A percentile compares a stretch with the other conserved stretches of the same genome.
These are phyloP conservation scores for Brachystomella parvula DNA, from an alignment of 1,140 invertebrate genomes.

Conservation along the genomic window DNA sequence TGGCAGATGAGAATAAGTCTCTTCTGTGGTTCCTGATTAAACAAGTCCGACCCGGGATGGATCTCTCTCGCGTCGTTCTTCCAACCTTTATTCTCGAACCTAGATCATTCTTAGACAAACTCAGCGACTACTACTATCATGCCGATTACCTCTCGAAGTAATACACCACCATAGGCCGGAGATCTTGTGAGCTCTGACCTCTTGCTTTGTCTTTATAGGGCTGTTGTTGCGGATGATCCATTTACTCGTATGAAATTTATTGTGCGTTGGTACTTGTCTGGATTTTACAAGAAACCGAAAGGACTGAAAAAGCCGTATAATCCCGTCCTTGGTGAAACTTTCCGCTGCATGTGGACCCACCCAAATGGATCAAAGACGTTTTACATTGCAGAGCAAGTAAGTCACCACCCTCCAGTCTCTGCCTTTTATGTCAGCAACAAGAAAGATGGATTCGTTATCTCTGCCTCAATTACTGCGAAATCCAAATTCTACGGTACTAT, in stretches of 20 bases:
- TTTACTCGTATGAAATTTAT: slow-evolving; percentile 82
- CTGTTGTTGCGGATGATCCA: slow-evolving; percentile 75
- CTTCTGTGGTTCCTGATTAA: slow-evolving; percentile 88
- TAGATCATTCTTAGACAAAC: slow-evolving; percentile 84
- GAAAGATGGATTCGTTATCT: slow-evolving; percentile 85
- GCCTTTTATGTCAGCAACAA: slow-evolving; percentile 91
- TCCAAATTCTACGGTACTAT: slow-evolving; percentile 88
- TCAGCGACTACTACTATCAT: slow-evolving; percentile 89
- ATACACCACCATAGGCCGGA: slow-evolving; percentile 41
- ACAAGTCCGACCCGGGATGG: slow-evolving; percentile 91
- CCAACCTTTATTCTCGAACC: slow-evolving; percentile 86
- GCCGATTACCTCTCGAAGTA: slow-evolving; percentile 80
- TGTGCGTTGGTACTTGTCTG: slow-evolving; percentile 77
- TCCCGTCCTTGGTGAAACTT: slow-evolving; percentile 84
- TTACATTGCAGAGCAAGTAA: slow-evolving; percentile 88
- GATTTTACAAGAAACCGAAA: slow-evolving; percentile 82
- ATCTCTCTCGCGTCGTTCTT: slow-evolving; percentile 87
- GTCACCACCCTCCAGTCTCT: slow-evolving; percentile 90
- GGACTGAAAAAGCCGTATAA: slow-evolving; percentile 93
- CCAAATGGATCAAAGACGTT: slow-evolving; percentile 76
- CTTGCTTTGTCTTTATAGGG: slow-evolving; percentile 49
- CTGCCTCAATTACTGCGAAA: slow-evolving; percentile 80
- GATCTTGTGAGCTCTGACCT: not conserved
- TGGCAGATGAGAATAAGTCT: slow-evolving; percentile 90
- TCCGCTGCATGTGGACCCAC: slow-evolving; percentile 84